A percentile compares a stretch with the other conserved stretches of the same genome.
These are phyloP conservation scores for Leptoclinus maculatus DNA, from an alignment of 2,797 vertebrate genomes.

Conservation along the genomic window DNA sequence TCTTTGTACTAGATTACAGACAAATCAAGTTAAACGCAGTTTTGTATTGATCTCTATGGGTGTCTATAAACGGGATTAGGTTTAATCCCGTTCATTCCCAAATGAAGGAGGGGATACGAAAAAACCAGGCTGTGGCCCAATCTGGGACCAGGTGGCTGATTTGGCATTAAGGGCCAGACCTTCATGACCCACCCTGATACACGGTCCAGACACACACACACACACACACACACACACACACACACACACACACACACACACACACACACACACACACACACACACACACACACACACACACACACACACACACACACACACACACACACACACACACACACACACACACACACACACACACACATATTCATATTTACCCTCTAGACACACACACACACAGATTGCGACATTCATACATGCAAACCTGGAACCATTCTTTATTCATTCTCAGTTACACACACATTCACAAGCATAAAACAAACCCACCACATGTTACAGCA, in stretches of 20 bases:
- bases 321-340: background rate
- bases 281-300: background rate
- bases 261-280: slow-evolving; percentile 7
- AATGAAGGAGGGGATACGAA: slow-evolving; percentile 68
- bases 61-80: slow-evolving; percentile 82
- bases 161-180: slow-evolving; percentile 77
- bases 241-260: slow-evolving; percentile 3
- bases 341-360: slow-evolving; percentile 7
- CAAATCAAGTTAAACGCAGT: slow-evolving; percentile 81
- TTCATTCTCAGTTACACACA: slow-evolving; percentile 26
- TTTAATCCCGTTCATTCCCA: slow-evolving; percentile 80
- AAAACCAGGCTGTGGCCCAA: slow-evolving; percentile 74
- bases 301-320: slow-evolving; percentile 4
- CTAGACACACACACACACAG: slow-evolving; percentile 17
- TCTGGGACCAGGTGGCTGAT: slow-evolving; percentile 82
- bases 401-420: slow-evolving; percentile 26
- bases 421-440: slow-evolving; percentile 30
- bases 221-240: slow-evolving; percentile 6
- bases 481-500: slow-evolving; percentile 36
- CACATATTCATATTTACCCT: background rate
- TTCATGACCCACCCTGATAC: slow-evolving; percentile 59
- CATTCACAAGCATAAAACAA: slow-evolving; percentile 37
- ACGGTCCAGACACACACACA: slow-evolving; percentile 9
- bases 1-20: slow-evolving; percentile 81
- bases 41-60: slow-evolving; percentile 81